A percentile compares a stretch with the other conserved stretches of the same genome.
Conservation (phyloP, 2,113 vertebrate genomes). For the Pampusana beccarii region DNA sequence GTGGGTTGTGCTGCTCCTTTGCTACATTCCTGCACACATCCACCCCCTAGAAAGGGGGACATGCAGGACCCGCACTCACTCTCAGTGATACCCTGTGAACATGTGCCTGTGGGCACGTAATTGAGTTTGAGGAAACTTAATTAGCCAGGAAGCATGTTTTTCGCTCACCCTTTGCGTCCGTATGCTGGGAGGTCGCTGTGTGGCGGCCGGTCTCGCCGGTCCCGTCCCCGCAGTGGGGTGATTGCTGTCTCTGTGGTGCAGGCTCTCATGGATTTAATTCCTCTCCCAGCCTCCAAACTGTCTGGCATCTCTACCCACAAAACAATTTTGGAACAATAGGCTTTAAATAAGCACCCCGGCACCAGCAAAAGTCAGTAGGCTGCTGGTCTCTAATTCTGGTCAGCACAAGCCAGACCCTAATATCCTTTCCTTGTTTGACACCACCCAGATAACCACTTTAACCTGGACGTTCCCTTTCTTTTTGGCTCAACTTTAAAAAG, state of each 20-base stretch:
- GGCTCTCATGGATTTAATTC: neutral
- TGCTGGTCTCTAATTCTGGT: neutral
- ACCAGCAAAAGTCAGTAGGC: neutral
- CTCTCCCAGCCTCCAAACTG: neutral
- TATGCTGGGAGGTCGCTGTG: neutral
- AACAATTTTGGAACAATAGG: neutral
- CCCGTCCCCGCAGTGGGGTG: neutral
- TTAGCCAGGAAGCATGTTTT: neutral
- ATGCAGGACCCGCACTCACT: rapidly evolving
- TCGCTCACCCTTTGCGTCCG: neutral
- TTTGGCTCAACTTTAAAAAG: neutral
- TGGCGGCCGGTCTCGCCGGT: neutral
- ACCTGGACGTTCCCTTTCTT: neutral
- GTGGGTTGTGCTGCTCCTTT: neutral
- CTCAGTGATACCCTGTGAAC: neutral
- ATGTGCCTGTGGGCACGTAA: neutral
- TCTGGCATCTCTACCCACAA: neutral
- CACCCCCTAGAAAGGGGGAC: neutral
- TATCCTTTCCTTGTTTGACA: neutral
- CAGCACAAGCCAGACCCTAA: neutral
- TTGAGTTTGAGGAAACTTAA: neutral
- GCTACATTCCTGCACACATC: rapidly evolving
- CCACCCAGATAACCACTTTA: neutral
- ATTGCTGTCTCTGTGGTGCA: neutral
- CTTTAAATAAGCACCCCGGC: neutral